Evolutionary conservation across 2,888 invertebrate species (phyloP).

Genomic region (Chloroclysta siterata): DNA sequence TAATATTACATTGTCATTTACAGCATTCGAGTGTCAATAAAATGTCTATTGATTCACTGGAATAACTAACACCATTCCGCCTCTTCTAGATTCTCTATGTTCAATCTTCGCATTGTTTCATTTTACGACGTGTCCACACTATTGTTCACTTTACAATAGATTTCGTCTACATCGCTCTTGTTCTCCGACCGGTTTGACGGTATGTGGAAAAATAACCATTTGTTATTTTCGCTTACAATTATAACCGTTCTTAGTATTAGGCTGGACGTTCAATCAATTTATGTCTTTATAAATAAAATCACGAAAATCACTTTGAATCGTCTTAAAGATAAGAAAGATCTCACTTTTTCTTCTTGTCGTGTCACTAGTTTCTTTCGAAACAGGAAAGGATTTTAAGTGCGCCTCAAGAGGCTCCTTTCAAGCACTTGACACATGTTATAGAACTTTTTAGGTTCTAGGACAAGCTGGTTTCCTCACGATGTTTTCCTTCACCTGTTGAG

Average conservation of each 20-base stretch:
- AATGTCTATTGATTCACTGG: slow-evolving; percentile 22
- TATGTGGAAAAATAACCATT: slow-evolving; percentile 57
- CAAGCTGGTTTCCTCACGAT: too few relatives aligned
- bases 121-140: slow-evolving; percentile 70
- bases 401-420: too few relatives aligned
- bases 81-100: slow-evolving; percentile 55
- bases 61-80: slow-evolving; percentile 39
- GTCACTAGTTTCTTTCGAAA: too few relatives aligned
- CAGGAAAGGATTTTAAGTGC: too few relatives aligned
- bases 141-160: slow-evolving; percentile 70
- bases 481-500: too few relatives aligned
- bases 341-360: too few relatives aligned
- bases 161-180: slow-evolving; percentile 64
- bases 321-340: too few relatives aligned
- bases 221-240: slow-evolving; percentile 46
- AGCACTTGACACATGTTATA: too few relatives aligned
- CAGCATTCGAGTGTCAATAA: slow-evolving; percentile 25
- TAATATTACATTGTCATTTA: slow-evolving; percentile 14
- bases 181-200: slow-evolving; percentile 56
- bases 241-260: slow-evolving; percentile 32
- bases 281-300: too few relatives aligned
- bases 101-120: slow-evolving; percentile 68
- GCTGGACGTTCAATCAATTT: background rate
- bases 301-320: too few relatives aligned
- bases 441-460: too few relatives aligned